phyloP scores from a whole-genome alignment of 2,888 invertebrate genomes.

The Tetragnatha montana region DNA sequence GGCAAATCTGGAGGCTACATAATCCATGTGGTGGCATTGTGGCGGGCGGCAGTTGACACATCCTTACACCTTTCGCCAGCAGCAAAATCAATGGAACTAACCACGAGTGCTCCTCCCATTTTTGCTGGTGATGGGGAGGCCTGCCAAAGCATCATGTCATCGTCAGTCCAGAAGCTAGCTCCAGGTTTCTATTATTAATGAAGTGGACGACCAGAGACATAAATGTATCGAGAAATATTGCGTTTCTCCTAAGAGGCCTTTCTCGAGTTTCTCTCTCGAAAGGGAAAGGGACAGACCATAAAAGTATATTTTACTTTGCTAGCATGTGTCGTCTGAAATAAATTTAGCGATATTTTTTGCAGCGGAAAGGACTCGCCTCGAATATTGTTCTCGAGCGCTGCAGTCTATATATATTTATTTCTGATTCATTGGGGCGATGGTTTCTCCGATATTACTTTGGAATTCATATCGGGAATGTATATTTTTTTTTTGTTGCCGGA shows the following conservation, averaged over 20 bases:
- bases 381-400: slow-evolving; percentile 9
- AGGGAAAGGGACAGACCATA: slow-evolving; percentile 8
- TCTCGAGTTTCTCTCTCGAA: not conserved
- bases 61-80: slow-evolving; percentile 30
- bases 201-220: slow-evolving; percentile 54
- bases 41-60: slow-evolving; percentile 54
- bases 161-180: slow-evolving; percentile 48
- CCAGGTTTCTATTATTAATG: slow-evolving; percentile 63
- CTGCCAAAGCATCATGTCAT: slow-evolving; percentile 65
- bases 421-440: slow-evolving; percentile 40
- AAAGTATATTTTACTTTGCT: slow-evolving; percentile 45
- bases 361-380: not conserved
- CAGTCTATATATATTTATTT: slow-evolving; percentile 13
- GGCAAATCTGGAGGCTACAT: slow-evolving; percentile 30
- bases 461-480: not conserved
- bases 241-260: slow-evolving; percentile 43
- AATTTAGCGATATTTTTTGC: slow-evolving; percentile 22
- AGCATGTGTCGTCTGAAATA: slow-evolving; percentile 27
- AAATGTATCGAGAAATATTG: slow-evolving; percentile 61
- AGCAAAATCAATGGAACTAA: slow-evolving; percentile 61
- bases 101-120: slow-evolving; percentile 43
- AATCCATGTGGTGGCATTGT: slow-evolving; percentile 42
- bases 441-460: slow-evolving; percentile 34
- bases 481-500: not conserved
- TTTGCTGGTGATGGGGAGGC: slow-evolving; percentile 19